Base-by-base conservation (phyloP, 2,797 vertebrate species). In the Urophycis tenuis region DNA sequence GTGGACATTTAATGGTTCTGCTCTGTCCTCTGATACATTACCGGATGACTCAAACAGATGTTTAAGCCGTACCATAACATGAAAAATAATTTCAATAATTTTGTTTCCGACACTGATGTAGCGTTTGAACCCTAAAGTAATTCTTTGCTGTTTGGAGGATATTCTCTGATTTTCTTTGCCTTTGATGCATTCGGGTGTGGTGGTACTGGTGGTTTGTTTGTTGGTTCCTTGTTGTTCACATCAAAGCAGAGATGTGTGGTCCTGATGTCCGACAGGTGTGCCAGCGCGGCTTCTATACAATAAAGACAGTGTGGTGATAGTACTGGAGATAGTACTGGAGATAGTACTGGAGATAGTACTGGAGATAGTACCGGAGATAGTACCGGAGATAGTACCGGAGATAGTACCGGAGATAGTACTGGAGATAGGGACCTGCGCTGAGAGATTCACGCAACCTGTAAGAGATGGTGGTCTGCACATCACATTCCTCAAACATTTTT, bases 251-350 rank as follows among this genome's bases (percentile, higher is more conserved):
- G 87, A 84, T 79, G 71, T 78, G 81, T 73, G 73, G 71, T 80
- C 77, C 82, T 76, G 80, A 49, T 72, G 81, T 88, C 80, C 85
- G 84, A 82, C 88, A 87, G 86, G 89, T 85, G 85, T 84, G 80
- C 78, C 71, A 74, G 78, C 77, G 73, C 79, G 84, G 79, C 15
- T 14, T 41, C 3, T 15, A 41, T 17, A 41, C 14, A 41, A 12
- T 41, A 15, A 74, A 10, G 29, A 70, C 6, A 30, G 67, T 60
- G 53, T 1, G 25, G 53, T 9, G 53, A 8, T 60, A 60, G 25
- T 25, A 60, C 53, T 60, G 7, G 9, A 25, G 22, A n/a, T 8
- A 60, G 53, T n/a, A n/a, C n/a, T n/a, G n/a, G n/a, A n/a, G n/a
- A n/a, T n/a, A n/a, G n/a, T n/a, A n/a, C n/a, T n/a, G n/a, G n/a